Evolutionary conservation across 2,113 vertebrate species (phyloP), one percentile per base, ranked within the genome.

Genomic region (Apus apus): DNA sequence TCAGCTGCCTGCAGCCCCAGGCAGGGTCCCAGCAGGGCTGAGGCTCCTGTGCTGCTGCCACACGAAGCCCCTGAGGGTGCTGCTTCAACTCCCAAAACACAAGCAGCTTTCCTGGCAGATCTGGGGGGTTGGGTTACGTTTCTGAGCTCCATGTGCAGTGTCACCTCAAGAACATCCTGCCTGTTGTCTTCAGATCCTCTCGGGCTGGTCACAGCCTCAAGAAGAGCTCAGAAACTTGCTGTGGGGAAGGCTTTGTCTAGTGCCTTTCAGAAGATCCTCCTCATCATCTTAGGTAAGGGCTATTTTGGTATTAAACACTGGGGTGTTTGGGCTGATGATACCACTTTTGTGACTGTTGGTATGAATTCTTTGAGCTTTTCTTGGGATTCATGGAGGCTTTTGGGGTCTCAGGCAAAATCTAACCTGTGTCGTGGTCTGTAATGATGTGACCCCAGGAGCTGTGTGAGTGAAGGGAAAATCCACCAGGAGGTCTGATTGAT

Each of bases 241-340:
- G 93, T 71, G 5, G 97, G 98, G 75, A 98, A 96, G 54, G 98
- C 98, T 73, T 45, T 98, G 78, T 96, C 97, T 7, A 71, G 92
- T 4, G 98, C 98, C 46, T 98, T 99, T 94, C 97, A 97, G 96
- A 98, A 98, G 91, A 96, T 99, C 29, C 78, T 97, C 46, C 87
- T 99, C 3, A 14, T 98, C 51, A 82, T 98, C 90, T 93, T 98
- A 56, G 98, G 98, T 98, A 95, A 95, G 97, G 43, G 22, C 53
- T 53, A 1, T 2, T 32, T 48, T 53, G 72, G 7, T 56, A 8
- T 51, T 50, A 50, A 79, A 40, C 3, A 1, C 38, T 6, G 30
- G 48, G 32, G 7, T 34, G 22, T 22, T 53, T 62, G 34, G 27
- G 30, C 48, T 61, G 17, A 36, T 13, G 9, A 13, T 16, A 17